A percentile compares a stretch with the other conserved stretches of the same genome.
These are phyloP conservation scores for Oscheius sp. DNA, from an alignment of 1,140 invertebrate genomes.

Conservation along the genomic window DNA sequence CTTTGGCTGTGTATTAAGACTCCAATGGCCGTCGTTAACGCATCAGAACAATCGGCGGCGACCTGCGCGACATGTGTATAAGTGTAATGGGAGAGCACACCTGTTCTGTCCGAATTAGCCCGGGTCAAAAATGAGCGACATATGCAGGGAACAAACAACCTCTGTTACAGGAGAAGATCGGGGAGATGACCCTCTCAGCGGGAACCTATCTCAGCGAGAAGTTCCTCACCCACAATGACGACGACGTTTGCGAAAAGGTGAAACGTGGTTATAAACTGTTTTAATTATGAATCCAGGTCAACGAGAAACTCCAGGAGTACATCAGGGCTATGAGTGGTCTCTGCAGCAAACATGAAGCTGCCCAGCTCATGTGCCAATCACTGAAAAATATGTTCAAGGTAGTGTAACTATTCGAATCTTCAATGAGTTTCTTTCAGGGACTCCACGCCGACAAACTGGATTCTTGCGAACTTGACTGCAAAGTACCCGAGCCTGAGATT, in stretches of 20 bases:
- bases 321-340: slow-evolving; percentile 54
- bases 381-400: slow-evolving; percentile 51
- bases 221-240: slow-evolving; percentile 55
- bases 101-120: neutral
- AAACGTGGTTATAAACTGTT: slow-evolving; percentile 19
- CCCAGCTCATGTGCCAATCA: slow-evolving; percentile 56
- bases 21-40: slow-evolving; percentile 1
- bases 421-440: slow-evolving; percentile 39
- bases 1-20: neutral
- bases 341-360: slow-evolving; percentile 56
- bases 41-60: neutral
- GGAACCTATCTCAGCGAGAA: slow-evolving; percentile 60
- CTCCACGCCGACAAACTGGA: slow-evolving; percentile 56
- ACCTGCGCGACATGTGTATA: slow-evolving; percentile 2
- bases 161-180: slow-evolving; percentile 51
- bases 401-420: neutral
- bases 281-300: slow-evolving; percentile 6
- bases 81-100: slow-evolving; percentile 1
- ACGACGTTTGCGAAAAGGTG: slow-evolving; percentile 55
- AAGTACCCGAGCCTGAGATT: slow-evolving; percentile 3
- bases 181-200: slow-evolving; percentile 61
- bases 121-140: neutral
- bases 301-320: slow-evolving; percentile 51
- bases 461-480: slow-evolving; percentile 50
- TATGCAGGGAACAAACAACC: neutral